These are phyloP conservation scores for Tetraodon nigroviridis DNA, from an alignment of 2,113 vertebrate species.

Conservation along the genomic window DNA sequence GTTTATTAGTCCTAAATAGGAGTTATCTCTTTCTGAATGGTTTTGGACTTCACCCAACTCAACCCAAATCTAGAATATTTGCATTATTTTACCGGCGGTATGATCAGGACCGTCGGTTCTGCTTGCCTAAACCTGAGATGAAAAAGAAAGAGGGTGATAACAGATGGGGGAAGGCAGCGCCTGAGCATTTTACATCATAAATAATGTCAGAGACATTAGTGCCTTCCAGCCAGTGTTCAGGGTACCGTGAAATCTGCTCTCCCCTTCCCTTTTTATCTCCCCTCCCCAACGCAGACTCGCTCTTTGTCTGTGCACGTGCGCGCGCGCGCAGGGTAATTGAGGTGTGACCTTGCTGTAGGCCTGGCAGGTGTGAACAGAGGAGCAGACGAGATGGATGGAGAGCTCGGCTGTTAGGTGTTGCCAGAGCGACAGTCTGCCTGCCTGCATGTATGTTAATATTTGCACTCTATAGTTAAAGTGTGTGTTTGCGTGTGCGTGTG, in stretches of 20 bases:
- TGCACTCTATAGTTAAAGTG: slow-evolving; percentile 38
- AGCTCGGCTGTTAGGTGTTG: slow-evolving; percentile 26
- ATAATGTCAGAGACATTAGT: slow-evolving; percentile 67
- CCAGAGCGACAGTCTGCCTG: slow-evolving; percentile 26
- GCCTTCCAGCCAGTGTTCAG: slow-evolving; percentile 63
- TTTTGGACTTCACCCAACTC: too few species aligned
- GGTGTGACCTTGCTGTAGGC: slow-evolving; percentile 71
- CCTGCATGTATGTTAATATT: slow-evolving; percentile 31
- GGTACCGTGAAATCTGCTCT: slow-evolving; percentile 66
- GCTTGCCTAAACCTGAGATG: slow-evolving; percentile 10
- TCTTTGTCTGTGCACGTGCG: slow-evolving; percentile 16
- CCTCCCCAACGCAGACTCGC: slow-evolving; percentile 33
- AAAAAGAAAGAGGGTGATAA: slow-evolving; percentile 23
- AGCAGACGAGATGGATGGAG: slow-evolving; percentile 32
- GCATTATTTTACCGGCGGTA: background rate
- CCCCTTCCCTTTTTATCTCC: slow-evolving; percentile 52
- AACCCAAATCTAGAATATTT: background rate
- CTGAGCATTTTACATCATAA: slow-evolving; percentile 64
- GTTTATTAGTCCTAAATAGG: background rate
- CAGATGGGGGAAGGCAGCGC: slow-evolving; percentile 25
- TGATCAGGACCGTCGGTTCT: background rate
- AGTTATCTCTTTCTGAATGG: too few species aligned
- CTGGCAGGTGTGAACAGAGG: slow-evolving; percentile 65
- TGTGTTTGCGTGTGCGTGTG: slow-evolving; percentile 19
- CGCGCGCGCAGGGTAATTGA: slow-evolving; percentile 54